Conservation (phyloP, 2,113 vertebrate genomes). For the Lipophrys pholis region DNA sequence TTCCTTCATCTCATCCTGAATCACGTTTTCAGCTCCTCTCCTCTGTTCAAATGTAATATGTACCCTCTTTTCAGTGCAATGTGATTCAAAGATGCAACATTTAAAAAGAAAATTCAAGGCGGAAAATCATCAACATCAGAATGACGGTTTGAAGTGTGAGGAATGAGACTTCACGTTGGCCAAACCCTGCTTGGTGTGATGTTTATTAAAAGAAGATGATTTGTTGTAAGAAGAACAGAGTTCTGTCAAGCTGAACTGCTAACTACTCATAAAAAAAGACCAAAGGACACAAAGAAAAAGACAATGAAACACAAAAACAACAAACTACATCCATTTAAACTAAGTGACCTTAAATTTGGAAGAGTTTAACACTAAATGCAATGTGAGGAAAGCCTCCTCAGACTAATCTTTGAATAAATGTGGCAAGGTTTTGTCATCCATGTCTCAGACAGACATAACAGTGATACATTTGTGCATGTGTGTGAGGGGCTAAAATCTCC, state of each 20-base stretch:
- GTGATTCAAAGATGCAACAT: neutral
- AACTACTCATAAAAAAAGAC: constrained; percentile 25
- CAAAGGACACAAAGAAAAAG: constrained; percentile 14
- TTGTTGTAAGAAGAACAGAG: constrained; percentile 17
- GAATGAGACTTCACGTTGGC: constrained; percentile 39
- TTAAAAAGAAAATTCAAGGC: constrained; percentile 2
- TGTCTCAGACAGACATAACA: constrained; percentile 35
- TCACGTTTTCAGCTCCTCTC: constrained; percentile 27
- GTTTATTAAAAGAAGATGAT: constrained; percentile 27
- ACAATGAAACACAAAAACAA: constrained; percentile 4
- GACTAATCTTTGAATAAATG: constrained; percentile 30
- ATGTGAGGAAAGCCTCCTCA: constrained; percentile 17
- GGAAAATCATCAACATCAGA: constrained; percentile 37
- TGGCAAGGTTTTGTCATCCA: constrained; percentile 24
- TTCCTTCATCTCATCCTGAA: constrained; percentile 9
- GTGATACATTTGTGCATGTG: neutral
- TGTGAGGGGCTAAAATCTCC: constrained; percentile 12
- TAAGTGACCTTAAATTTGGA: neutral
- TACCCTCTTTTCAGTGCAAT: constrained; percentile 24
- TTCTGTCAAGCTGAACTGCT: constrained; percentile 16
- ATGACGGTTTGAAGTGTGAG: constrained; percentile 35
- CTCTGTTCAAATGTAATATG: constrained; percentile 29
- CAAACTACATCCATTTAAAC: constrained; percentile 2
- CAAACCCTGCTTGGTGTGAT: constrained; percentile 4
- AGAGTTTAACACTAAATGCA: constrained; percentile 21